Base-by-base conservation (phyloP, 2,888 invertebrate genomes). In the Palloptera scutellata region DNA sequence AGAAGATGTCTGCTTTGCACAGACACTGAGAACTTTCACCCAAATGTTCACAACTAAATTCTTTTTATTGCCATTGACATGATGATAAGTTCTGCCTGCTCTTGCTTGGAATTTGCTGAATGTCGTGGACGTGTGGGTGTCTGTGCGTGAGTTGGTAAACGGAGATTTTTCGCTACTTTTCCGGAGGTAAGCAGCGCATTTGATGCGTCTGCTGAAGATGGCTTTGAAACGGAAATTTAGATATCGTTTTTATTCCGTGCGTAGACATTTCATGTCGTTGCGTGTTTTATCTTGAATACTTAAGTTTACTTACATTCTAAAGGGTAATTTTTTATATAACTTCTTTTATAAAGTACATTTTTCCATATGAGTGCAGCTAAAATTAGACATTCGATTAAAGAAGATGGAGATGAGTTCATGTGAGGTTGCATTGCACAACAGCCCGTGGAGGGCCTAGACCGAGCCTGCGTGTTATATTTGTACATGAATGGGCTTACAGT, bases 31-130 rank as follows among this genome's bases (percentile, higher is more conserved):
- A 48, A 13, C 48, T 13, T 15, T 55, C n/a, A 48, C 10, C 41
- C 12, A 11, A n/a, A 1, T 9, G 41, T 5, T 48, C 61, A 19
- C 10, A 53, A 13, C 43, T 41, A 59, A 19, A n/a, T 11, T 13
- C 48, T 42, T 64, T 59, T 51, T 66, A 66, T 66, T 66, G 61
- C 61, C 66, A 66, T 66, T 66, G 66, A 66, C 61, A 61, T 66
- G 61, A 53, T 53, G 19, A 66, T 66, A 61, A 61, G 57, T 61
- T 64, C 59, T 45, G 57, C 55, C 57, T 30, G 58, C 48, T 51
- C 40, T 57, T 19, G 58, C 64, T 58, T 52, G 30, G 30, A 30
- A 30, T 30, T 30, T 8, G 8, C 48, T 48, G 48, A 10, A 8
- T 48, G 48, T 11, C 48, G 5, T 11, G 48, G 48, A 48, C 48